Conservation (phyloP, 2,797 vertebrate genomes). For the Pangasius macronema region DNA sequence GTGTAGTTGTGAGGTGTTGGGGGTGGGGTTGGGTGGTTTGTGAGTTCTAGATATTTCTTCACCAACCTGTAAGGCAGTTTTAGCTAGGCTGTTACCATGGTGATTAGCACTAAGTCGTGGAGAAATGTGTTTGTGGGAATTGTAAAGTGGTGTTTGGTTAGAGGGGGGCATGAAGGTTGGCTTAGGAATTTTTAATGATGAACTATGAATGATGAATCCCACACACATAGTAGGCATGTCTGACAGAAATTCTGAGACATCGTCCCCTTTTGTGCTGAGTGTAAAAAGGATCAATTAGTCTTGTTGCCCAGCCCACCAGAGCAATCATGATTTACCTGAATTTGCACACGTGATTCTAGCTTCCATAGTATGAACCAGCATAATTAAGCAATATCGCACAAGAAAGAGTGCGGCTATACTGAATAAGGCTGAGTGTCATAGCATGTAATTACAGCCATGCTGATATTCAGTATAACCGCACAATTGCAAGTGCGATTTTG, state of each 20-base stretch:
- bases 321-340: neutral
- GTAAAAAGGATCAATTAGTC: conserved; percentile 17
- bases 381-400: neutral
- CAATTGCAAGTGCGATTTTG: neutral
- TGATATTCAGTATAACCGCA: neutral
- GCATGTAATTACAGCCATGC: neutral
- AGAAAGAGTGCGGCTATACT: neutral
- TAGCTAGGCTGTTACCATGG: conserved; percentile 40
- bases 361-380: neutral
- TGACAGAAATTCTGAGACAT: neutral
- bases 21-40: conserved; percentile 16
- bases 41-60: conserved; percentile 14
- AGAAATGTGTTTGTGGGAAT: conserved; percentile 34
- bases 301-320: neutral
- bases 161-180: neutral
- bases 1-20: conserved; percentile 5
- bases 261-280: neutral
- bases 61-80: conserved; percentile 35
- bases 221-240: conserved; percentile 11
- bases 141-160: conserved; percentile 19
- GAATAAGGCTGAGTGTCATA: neutral
- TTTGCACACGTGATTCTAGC: neutral
- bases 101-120: conserved; percentile 13
- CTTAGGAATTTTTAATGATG: conserved; percentile 7
- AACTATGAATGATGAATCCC: neutral